Evolutionary conservation across 2,888 invertebrate species (phyloP), one percentile per base, ranked within the genome.

Genomic region (Tridacna crocea): DNA sequence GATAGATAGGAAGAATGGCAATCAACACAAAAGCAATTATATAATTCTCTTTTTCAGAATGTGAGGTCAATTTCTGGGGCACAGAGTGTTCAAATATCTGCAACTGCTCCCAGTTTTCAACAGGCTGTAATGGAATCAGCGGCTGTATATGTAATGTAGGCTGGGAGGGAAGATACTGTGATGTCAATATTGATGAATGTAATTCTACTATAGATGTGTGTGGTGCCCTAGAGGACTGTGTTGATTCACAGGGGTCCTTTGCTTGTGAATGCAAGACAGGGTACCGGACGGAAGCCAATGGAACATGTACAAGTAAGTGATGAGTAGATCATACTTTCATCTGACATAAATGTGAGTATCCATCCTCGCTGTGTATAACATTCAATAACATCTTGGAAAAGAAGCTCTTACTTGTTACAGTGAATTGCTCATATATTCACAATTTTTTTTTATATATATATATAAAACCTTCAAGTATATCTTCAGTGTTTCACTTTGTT

Each of bases 251-350:
- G 13, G 88, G 88, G 51, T 80, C 83, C 19, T 83, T 75, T 70
- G 27, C 48, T 11, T 88, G 88, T 82, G 55, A 75, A 10, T 88
- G 88, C 83, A 83, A 80, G 63, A 15, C 55, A 26, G 88, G 88
- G 0, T 88, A 79, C 74, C 55, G 61, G 19, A 70, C 70, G 73
- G 27, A 24, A 15, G 47, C 79, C 46, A 26, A 80, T 27, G 73
- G 68, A 19, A 36, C 72, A 0, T 88, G 87, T 81, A 47, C 60
- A 66, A 80, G 87, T 87, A 81, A 66, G 77, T 77, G 0, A 46
- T 51, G 15, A 15, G 55, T 55, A 36, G n/a, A 36, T 36, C 36
- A 36, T 36, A 36, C 8, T 36, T 36, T 8, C 8, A 8, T 36
- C 8, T 36, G 36, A 36, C 36, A 36, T 36, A 36, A 36, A 36